Evolutionary conservation across 2,113 vertebrate genomes (phyloP), one percentile per base, ranked within the genome.

Genomic region (Laticauda colubrina): DNA sequence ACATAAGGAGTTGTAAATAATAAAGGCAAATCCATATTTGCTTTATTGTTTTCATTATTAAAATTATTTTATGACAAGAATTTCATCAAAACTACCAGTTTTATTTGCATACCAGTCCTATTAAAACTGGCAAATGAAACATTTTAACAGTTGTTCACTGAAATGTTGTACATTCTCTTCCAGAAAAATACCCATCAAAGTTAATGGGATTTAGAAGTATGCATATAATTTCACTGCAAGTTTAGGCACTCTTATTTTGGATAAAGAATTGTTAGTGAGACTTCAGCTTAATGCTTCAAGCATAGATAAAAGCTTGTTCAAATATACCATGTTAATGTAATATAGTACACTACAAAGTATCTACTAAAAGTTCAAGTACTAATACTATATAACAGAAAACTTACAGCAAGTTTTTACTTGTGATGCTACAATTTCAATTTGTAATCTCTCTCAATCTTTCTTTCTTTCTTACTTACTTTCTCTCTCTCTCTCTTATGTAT

Each of bases 41-140:
- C 43, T 91, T 93, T 93, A 95, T 94, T 93, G 96, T 45, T 48
- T 57, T 64, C 93, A 91, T 94, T 95, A 93, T 87, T 39, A 39
- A 94, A 94, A 88, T 95, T 95, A 95, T 88, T 96, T 95, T 56
- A 89, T 95, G 45, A 81, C 23, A 88, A 93, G 4, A 89, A 14
- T 64, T 54, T 89, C 20, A 92, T 43, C 39, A 34, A 69, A 61
- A 81, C 6, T 81, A 81, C 75, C 34, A 43, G 34, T 43, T 51
- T 86, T 24, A 89, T 91, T 85, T 86, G 90, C 48, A 95, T 87
- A 0, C 1, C 34, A 89, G 14, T 54, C 57, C 89, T 89, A 45
- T 94, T 92, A 85, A 91, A 26, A 89, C 0, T 85, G 11, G 24
- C 45, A 89, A 51, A 56, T 85, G 15, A 92, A 91, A n/a, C 3